phyloP scores from a whole-genome alignment of 2,797 vertebrate species.

The Labeo calbasu region DNA sequence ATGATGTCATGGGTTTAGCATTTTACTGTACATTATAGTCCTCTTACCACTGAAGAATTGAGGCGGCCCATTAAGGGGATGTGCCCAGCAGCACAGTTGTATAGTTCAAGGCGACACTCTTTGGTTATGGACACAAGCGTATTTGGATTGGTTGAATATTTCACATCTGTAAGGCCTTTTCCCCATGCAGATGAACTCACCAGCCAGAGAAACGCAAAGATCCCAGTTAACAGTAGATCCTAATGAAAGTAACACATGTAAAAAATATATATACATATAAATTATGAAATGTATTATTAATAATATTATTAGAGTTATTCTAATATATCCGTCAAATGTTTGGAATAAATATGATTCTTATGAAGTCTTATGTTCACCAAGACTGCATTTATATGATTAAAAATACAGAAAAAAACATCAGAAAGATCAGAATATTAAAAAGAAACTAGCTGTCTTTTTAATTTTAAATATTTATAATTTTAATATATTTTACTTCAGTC shows the following conservation, averaged over 20 bases:
- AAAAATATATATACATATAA: background rate
- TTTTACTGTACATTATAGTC: constrained; percentile 15
- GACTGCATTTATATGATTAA: background rate
- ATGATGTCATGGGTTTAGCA: background rate
- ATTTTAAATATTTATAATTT: background rate
- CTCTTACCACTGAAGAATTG: constrained; percentile 86
- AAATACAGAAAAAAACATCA: background rate
- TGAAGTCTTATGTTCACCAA: background rate
- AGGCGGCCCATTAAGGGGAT: constrained; percentile 81
- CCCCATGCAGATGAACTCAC: constrained; percentile 86
- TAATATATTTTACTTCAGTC: background rate
- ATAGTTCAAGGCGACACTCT: constrained; percentile 64
- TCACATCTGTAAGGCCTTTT: constrained; percentile 82
- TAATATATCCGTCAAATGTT: background rate
- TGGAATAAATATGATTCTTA: background rate
- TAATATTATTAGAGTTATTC: background rate
- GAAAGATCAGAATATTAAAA: too few species aligned
- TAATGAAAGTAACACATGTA: constrained; percentile 47
- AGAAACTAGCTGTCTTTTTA: too few species aligned
- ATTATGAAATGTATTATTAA: background rate
- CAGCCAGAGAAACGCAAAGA: constrained; percentile 85
- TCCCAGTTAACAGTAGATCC: constrained; percentile 82
- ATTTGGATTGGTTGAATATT: constrained; percentile 73
- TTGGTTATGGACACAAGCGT: constrained; percentile 67
- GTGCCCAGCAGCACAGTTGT: constrained; percentile 70